Evolutionary conservation across 64 coral and sea anemone genomes (phyloP), one percentile per base, ranked within the genome.

Genomic region (Orbicella faveolata): DNA sequence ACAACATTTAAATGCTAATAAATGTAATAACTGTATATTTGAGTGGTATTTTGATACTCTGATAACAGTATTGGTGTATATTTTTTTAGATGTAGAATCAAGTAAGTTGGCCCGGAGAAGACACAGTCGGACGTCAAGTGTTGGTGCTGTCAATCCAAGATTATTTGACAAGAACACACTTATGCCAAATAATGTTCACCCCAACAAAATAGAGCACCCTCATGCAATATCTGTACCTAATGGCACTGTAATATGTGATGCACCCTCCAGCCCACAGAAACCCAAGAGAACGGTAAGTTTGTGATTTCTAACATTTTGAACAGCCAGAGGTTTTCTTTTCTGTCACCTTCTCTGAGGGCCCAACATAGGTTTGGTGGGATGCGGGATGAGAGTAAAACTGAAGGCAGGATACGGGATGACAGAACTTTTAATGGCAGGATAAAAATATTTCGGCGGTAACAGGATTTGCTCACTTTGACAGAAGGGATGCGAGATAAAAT

Each of bases 241-340:
- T 87, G 94, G 94, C 23, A 88, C 72, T 75, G 63, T 88, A 7
- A 86, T 92, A 61, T 59, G 88, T 63, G 89, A 88, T 21, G 33
- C 83, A 75, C 89, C 95, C 0, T 91, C 95, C 20, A 96, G 95
- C 59, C 95, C 92, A 16, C 95, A 94, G 48, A 96, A 96, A 90
- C 48, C 69, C 75, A 85, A 86, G 30, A 55, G 65, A 89, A 57
- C 51, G 74, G 63, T 90, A 72, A 86, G 89, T 87, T 67, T 39
- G 86, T 36, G 63, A 79, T 57, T 23, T 55, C 5, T 16, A 17
- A 13, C 25, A 6, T 75, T 34, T 34, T 75, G 44, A 75, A 33
- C 34, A 75, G 73, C 14, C 73, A 25, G 44, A 33, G 25, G 21
- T 36, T 59, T 59, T 14, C 55, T 59, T 15, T 59, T 59, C 55